Base-by-base conservation (phyloP, 2,797 vertebrate species). In the Melanitta fusca region DNA sequence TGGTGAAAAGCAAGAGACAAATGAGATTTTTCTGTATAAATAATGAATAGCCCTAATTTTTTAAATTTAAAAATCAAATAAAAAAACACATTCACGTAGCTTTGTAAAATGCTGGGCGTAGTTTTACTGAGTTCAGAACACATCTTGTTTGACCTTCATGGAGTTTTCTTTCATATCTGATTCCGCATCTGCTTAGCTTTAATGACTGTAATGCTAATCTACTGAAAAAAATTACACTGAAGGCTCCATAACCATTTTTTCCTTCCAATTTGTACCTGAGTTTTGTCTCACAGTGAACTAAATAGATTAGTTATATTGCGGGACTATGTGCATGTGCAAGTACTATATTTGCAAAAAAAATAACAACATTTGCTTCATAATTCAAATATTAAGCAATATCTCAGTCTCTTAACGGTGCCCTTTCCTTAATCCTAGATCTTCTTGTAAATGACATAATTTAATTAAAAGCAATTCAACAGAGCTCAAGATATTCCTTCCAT, bases 1-100 rank as follows among this genome's bases (percentile, higher is more conserved):
- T 85, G 45, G 25, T 83, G 77, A 93, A 91, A 96, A 94, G 51
- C 82, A 79, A 58, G 75, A 79, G 53, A 79, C n/a, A 96, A 91
- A 90, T 70, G 18, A 79, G 41, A 70, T 78, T 91, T 88, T 89
- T 86, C 38, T 58, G 22, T 57, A 56, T 80, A 95, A 93, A 83
- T 92, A 91, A 88, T 60, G 14, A 88, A 80, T 60, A 79, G n/a
- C 43, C 13, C 14, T 60, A 7, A 4, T 41, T 81, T 74, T 58
- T 91, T 5, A 38, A 85, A 88, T 74, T 38, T 72, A 32, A 73
- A 28, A 8, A 28, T 30, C 28, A 38, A 28, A 66, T 57, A 38
- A 54, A 69, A 60, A 47, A n/a, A 28, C 62, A 39, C 19, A 11
- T 16, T 74, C 74, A 22, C 11, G 1, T 24, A 86, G 27, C 72